Base-by-base conservation (phyloP, 23 tunicate genomes). In the Phallusia fumigata region DNA sequence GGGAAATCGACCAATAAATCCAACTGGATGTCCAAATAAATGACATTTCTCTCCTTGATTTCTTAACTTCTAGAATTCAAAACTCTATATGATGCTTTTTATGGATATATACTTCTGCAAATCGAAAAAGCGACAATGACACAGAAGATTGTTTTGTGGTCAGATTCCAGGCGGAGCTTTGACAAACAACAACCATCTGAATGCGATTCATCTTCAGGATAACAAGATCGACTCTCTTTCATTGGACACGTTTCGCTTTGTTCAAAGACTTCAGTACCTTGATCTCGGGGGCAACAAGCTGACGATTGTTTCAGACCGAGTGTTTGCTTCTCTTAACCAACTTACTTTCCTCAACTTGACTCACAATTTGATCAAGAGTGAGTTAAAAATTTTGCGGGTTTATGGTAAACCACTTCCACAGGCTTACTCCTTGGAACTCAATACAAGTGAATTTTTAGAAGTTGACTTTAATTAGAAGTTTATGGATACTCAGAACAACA, bases 271-370 rank as follows among this genome's bases (percentile, higher is more conserved):
- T 11, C 52, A 52, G 24, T 83, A 47, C 69, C 36, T 88, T 51
- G 82, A 88, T 44, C 73, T 88, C 40, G 64, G 79, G 8, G 33
- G 69, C 58, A 88, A 88, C 77, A 79, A 76, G 8, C 45, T 88
- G 1, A 35, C 32, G 32, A 35, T 12, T 28, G 65, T 88, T 22
- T 36, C 78, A 26, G 50, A 65, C 31, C 52, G 84, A 31, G 80
- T 69, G 30, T 88, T 88, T 36, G 44, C 80, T 22, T 19, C 32
- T 24, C 86, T 88, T 28, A 73, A 65, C 11, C 75, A 44, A 32
- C 80, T 88, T 18, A 83, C 74, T 24, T 69, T 77, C 26, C 75
- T 88, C 15, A 83, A 83, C 31, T 51, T 88, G 13, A 28, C 79
- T 30, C 49, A 44, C 19, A 88, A 88, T 33, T 33, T 78, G 35